Percentiles rank a stretch among this genome's conserved stretches.
phyloP scores from a whole-genome alignment of 2,888 invertebrate genomes.

The Bombylius major region DNA sequence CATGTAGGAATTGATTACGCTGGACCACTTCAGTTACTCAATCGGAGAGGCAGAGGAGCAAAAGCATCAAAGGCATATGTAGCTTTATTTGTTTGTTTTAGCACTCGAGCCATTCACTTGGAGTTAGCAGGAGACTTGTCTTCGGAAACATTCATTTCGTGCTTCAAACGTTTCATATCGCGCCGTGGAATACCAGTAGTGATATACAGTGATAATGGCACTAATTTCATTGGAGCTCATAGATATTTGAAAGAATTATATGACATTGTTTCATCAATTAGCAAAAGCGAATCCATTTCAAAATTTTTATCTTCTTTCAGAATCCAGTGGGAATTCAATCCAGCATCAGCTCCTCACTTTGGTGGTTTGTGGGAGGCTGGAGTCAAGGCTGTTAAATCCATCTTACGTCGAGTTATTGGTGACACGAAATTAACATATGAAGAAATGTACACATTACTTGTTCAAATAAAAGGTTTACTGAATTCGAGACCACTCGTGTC shows the following conservation, averaged over 20 bases:
- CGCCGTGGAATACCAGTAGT: conserved; percentile 7
- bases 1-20: no score
- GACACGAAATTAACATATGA: not conserved
- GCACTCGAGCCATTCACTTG: no score
- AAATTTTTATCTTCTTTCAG: not conserved
- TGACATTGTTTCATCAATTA: not conserved
- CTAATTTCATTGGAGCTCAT: conserved; percentile 12
- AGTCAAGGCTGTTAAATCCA: not conserved
- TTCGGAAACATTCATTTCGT: not conserved
- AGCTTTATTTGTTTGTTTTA: no score
- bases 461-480: not conserved
- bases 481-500: not conserved
- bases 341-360: not conserved
- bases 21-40: no score
- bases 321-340: not conserved
- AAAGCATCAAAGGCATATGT: no score
- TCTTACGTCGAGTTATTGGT: not conserved
- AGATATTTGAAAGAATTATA: not conserved
- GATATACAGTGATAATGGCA: conserved; percentile 12
- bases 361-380: not conserved
- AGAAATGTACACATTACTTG: not conserved
- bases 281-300: not conserved
- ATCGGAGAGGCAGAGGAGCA: no score
- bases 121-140: not conserved
- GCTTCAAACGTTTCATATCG: conserved; percentile 8